phyloP scores from a whole-genome alignment of 2,888 invertebrate genomes.

The Nymphalis polychloros region DNA sequence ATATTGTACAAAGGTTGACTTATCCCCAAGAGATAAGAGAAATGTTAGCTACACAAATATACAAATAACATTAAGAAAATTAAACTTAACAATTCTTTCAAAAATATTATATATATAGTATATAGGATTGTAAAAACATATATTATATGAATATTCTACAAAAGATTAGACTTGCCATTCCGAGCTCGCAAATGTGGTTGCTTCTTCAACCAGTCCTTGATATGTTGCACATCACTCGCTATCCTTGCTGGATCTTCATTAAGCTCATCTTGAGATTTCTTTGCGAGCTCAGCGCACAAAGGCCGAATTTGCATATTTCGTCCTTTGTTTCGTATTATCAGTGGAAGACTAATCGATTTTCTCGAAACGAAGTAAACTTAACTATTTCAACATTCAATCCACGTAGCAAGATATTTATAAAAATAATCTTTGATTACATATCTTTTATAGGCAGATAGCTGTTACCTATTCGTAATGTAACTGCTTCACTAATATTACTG shows the following conservation, averaged over 20 bases:
- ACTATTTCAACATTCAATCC: conserved; percentile 19
- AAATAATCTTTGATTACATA: conserved; percentile 32
- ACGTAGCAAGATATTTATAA: conserved; percentile 17
- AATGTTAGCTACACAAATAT: no score
- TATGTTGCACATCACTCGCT: conserved; percentile 63
- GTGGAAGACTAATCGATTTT: not conserved
- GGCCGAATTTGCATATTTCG: conserved; percentile 48
- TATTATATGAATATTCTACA: not conserved
- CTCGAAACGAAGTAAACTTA: not conserved
- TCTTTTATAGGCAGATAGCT: conserved; percentile 16
- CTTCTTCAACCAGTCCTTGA: conserved; percentile 77
- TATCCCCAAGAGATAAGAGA: no score
- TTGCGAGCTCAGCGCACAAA: conserved; percentile 46
- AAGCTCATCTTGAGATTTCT: conserved; percentile 68
- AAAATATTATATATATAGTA: no score
- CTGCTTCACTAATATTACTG: not conserved
- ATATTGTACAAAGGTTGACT: no score
- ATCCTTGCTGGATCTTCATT: conserved; percentile 73
- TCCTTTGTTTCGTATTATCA: not conserved
- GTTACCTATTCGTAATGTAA: not conserved
- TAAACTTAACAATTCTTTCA: no score
- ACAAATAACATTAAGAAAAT: no score
- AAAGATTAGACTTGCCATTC: conserved; percentile 47
- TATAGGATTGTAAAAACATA: no score
- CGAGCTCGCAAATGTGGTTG: conserved; percentile 75